These are phyloP conservation scores for Hapalemur alaotrensis DNA, from an alignment of 2,797 vertebrate genomes.

Conservation along the genomic window DNA sequence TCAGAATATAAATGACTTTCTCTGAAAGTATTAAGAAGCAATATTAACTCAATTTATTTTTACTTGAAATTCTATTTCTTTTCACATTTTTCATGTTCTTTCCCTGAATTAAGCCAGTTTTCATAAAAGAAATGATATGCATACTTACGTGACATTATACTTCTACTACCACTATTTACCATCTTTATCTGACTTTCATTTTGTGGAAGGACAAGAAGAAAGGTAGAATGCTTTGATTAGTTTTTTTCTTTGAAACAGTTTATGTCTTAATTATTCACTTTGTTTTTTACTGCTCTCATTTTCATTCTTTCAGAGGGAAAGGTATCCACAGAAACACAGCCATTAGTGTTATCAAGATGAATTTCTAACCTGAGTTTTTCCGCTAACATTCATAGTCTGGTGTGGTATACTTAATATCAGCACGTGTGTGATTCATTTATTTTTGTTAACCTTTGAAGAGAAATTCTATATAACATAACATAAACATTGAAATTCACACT, in stretches of 20 bases:
- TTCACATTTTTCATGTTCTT: neutral
- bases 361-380: neutral
- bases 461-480: neutral
- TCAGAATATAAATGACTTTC: conserved; percentile 14
- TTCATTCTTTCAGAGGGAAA: neutral
- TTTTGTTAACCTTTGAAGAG: neutral
- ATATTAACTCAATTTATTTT: neutral
- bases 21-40: neutral
- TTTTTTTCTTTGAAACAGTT: neutral
- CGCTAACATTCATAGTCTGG: neutral
- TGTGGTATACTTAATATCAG: neutral
- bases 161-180: neutral
- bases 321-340: neutral
- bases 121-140: neutral
- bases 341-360: neutral
- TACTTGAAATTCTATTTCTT: neutral
- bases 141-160: neutral
- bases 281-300: neutral
- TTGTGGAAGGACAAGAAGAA: neutral
- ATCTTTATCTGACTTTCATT: neutral
- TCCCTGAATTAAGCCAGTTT: neutral
- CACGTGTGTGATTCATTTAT: neutral
- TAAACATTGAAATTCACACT: neutral
- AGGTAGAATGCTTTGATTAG: neutral
- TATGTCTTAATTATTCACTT: neutral